These are phyloP conservation scores for Uloborus plumipes DNA, from an alignment of 2,888 invertebrate species.

Conservation along the genomic window DNA sequence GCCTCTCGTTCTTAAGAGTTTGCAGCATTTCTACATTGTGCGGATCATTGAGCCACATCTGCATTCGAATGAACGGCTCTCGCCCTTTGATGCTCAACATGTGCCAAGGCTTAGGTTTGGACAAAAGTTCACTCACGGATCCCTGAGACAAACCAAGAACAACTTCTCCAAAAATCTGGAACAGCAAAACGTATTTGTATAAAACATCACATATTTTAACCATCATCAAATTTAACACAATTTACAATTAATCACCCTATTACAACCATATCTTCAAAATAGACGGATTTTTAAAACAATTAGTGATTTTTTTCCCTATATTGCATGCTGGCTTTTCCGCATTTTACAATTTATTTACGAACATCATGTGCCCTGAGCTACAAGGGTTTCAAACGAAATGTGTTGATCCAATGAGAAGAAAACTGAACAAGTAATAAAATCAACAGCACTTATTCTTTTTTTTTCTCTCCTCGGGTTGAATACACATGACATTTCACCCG, in stretches of 20 bases:
- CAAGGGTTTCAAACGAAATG: neutral
- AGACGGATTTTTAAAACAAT: too few species aligned
- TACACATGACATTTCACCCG: too few species aligned
- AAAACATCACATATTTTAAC: neutral
- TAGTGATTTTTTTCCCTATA: too few species aligned
- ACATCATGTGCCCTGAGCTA: too few species aligned
- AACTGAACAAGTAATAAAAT: too few species aligned
- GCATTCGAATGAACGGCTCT: conserved; percentile 96
- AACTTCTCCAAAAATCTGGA: conserved; percentile 93
- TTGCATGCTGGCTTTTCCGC: too few species aligned
- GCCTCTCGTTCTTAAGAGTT: conserved; percentile 86
- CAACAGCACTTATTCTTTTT: too few species aligned
- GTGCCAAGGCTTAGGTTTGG: conserved; percentile 99
- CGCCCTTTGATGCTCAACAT: conserved; percentile 98
- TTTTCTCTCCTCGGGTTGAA: too few species aligned
- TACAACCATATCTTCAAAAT: too few species aligned
- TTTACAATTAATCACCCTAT: too few species aligned
- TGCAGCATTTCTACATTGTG: conserved; percentile 94
- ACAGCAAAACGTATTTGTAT: conserved; percentile 65
- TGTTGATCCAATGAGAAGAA: too few species aligned
- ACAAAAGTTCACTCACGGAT: conserved; percentile 95
- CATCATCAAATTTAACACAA: neutral
- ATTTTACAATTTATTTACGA: too few species aligned
- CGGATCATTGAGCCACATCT: conserved; percentile 95
- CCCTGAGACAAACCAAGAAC: conserved; percentile 96